Evolutionary conservation across 2,113 vertebrate species (phyloP), one percentile per base, ranked within the genome.

Genomic region (Chrysemys picta): DNA sequence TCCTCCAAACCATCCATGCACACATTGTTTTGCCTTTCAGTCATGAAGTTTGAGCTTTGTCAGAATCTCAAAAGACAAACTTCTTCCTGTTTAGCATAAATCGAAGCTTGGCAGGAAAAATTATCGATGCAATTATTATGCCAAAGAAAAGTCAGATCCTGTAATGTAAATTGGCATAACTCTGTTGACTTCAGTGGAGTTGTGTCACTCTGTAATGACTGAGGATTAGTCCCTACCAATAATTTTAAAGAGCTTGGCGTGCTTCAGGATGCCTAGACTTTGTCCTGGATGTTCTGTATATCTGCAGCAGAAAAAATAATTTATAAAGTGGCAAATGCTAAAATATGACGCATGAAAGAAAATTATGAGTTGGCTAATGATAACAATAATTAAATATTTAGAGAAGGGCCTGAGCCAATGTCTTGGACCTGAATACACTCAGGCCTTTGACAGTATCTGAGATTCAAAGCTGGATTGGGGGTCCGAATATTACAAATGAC

Each of bases 141-240:
- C 52, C 27, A 38, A 24, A 47, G 54, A 38, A 24, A 47, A 50
- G 69, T 1, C 3, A n/a, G 24, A 16, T 72, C 53, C 11, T 62
- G 42, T 0, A 0, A 84, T n/a, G 25, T 24, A 16, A 86, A 85
- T 5, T 1, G 65, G 56, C 42, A 35, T 59, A 22, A 7, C 0
- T 0, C 5, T 38, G 0, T 1, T 4, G 79, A 10, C 29, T 62
- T 59, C 31, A 62, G 42, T 47, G 16, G 50, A 56, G 14, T 25
- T 7, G 6, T 17, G 72, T 83, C 29, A 5, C 16, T 85, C 76
- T 85, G 19, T 3, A 17, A n/a, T 13, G 72, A 65, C 85, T 95
- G 27, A 24, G 56, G 17, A 19, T 27, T 2, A 11, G 62, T 29
- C 72, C 62, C 10, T 62, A 38, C 17, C 29, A 5, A 42, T 35